Evolutionary conservation across 1,140 invertebrate species (phyloP), one percentile per base, ranked within the genome.

Genomic region (Adelges cooleyi): DNA sequence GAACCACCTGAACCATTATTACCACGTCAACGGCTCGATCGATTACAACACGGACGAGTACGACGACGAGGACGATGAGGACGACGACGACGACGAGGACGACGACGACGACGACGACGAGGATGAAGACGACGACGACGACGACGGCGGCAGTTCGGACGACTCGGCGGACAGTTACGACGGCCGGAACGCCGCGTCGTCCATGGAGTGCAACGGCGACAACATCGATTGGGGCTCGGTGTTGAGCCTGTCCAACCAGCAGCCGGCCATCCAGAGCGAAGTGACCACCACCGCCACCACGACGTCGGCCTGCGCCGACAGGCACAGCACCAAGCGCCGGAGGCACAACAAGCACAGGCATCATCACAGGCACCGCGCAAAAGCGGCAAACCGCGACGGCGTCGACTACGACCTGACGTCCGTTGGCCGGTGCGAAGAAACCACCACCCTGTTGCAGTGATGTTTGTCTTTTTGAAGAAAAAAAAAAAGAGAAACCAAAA

Each of bases 141-240:
- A 56, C 2, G 38, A 59, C 2, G 36, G 15, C 2, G 52, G 42
- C 6, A 25, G 1, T 44, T 18, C 22, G 9, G 25, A 54, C 22
- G 38, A 22, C 3, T 11, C 22, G 11, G 52, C 36, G 18, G 42
- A 54, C 36, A 54, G 36, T 59, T 59, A 42, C 22, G 44, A 62
- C 15, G 27, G 29, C 9, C 42, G 46, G 29, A 46, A 17, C 23
- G 36, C 42, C 23, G 46, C 25, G 20, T 46, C 42, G 2, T 23
- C 27, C 22, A 33, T 52, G 22, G 27, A 38, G 20, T 84, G 84
- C 74, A 82, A 79, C 13, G 86, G 89, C 74, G 86, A 86, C 1
- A 82, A 85, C 67, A 91, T 92, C 73, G 90, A 92, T 75, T 92
- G 90, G 90, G 87, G 90, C 71, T 91, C 89, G 29, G 90, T 92